These are phyloP conservation scores for Drosophila serrata DNA, from an alignment of 1,140 invertebrate species.

Conservation along the genomic window DNA sequence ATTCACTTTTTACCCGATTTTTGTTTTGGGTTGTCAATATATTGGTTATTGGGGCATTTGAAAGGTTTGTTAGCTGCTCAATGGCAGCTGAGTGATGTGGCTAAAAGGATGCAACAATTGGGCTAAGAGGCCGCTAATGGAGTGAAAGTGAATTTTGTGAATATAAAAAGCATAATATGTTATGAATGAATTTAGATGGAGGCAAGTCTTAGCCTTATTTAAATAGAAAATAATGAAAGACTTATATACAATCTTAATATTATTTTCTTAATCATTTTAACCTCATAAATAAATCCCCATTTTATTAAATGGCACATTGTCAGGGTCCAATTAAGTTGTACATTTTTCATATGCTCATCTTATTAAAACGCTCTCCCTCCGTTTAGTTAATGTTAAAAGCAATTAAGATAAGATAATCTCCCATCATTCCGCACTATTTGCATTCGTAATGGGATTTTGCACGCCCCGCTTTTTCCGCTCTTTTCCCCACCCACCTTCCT, in stretches of 20 bases:
- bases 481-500: not conserved
- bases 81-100: conserved; percentile 47
- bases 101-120: conserved; percentile 38
- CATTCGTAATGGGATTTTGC: conserved; percentile 69
- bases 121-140: not conserved
- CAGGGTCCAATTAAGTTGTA: not conserved
- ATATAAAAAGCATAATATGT: not conserved
- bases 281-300: no score
- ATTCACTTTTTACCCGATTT: conserved; percentile 22
- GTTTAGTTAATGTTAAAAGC: conserved; percentile 36
- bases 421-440: conserved; percentile 62
- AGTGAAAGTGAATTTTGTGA: conserved; percentile 19
- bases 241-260: no score
- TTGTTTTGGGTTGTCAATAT: conserved; percentile 8
- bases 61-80: conserved; percentile 40
- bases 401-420: conserved; percentile 49
- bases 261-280: not conserved
- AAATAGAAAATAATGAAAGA: no score
- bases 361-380: conserved; percentile 28
- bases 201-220: not conserved
- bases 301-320: conserved; percentile 1
- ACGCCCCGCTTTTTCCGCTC: conserved; percentile 23
- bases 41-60: conserved; percentile 42
- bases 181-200: conserved; percentile 13
- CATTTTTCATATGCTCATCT: conserved; percentile 10